These are phyloP conservation scores for Aphis craccivora DNA, from an alignment of 1,140 invertebrate genomes.

Conservation along the genomic window DNA sequence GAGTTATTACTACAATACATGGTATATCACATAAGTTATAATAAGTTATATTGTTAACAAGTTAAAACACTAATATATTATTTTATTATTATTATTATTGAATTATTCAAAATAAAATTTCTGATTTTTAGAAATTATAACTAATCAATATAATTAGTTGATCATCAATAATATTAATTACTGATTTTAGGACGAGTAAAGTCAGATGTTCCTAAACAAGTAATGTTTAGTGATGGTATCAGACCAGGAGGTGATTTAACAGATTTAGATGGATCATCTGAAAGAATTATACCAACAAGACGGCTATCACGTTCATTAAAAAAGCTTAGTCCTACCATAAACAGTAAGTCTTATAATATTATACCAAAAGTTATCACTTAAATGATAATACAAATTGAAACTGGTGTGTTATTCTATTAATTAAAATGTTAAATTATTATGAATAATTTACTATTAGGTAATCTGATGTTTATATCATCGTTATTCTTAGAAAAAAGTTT, in stretches of 20 bases:
- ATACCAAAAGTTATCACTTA: not conserved
- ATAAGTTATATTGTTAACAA: not conserved
- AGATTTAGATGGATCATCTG: slow-evolving; percentile 72
- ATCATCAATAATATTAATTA: not conserved
- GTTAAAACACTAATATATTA: not conserved
- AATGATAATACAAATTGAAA: not conserved
- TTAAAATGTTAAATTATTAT: not conserved
- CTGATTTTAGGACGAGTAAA: slow-evolving; percentile 62
- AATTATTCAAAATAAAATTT: not conserved
- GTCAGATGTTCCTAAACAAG: slow-evolving; percentile 74
- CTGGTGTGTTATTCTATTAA: not conserved
- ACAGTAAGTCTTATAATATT: slow-evolving; percentile 28
- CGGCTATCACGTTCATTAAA: slow-evolving; percentile 59
- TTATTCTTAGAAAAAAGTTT: not conserved
- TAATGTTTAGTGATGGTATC: slow-evolving; percentile 93
- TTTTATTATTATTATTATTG: not conserved
- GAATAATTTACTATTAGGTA: not conserved
- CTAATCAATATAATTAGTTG: not conserved
- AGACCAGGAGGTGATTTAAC: slow-evolving; percentile 88
- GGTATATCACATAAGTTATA: not conserved
- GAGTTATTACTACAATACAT: not conserved
- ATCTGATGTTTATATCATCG: not conserved
- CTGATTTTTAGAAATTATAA: not conserved
- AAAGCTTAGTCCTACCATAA: slow-evolving; percentile 42
- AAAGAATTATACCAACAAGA: slow-evolving; percentile 64